Evolutionary conservation across 2,113 vertebrate genomes (phyloP), one percentile per base, ranked within the genome.

Genomic region (Uropsilus gracilis): DNA sequence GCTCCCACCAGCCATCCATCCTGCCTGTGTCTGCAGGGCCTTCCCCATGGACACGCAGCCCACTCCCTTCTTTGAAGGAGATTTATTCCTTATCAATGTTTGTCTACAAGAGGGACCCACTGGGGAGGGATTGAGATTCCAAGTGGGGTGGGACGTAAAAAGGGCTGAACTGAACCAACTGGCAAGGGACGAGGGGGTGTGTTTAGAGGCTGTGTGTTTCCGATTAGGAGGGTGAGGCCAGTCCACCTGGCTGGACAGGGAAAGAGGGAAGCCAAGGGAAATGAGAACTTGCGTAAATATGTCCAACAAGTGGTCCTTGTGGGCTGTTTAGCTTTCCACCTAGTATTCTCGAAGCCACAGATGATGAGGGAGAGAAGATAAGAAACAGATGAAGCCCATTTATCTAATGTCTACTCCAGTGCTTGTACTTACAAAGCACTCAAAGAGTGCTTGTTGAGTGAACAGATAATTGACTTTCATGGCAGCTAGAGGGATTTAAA

Each of bases 51-150:
- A 68, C 96, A 82, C 1, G 44, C 86, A 44, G 95, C 94, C 94
- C 96, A 53, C 93, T 97, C 89, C 90, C 96, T 93, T 87, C 95
- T 90, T 97, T 92, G 90, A 91, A 69, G 86, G 97, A 95, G 98
- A 95, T 95, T 93, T 96, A 97, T 97, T 96, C 86, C 84, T 95
- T 89, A 92, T 95, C 80, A 68, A 64, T 89, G 90, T 93, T n/a
- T 85, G 89, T 81, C 94, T 96, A 81, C 0, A 7, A 28, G 66
- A 48, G 42, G 96, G 61, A 18, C 63, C 8, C 30, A 0, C 69
- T 39, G 34, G 77, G 57, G 44, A 93, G 89, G 17, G 39, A 82
- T n/a, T 9, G 63, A 42, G 63, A 86, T n/a, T 90, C 85, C 24
- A 4, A 63, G 76, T 90, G 82, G 57, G 86, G 37, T 0, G 6